Conservation (phyloP, 2,797 vertebrate genomes). For the Anguilla megastoma region DNA sequence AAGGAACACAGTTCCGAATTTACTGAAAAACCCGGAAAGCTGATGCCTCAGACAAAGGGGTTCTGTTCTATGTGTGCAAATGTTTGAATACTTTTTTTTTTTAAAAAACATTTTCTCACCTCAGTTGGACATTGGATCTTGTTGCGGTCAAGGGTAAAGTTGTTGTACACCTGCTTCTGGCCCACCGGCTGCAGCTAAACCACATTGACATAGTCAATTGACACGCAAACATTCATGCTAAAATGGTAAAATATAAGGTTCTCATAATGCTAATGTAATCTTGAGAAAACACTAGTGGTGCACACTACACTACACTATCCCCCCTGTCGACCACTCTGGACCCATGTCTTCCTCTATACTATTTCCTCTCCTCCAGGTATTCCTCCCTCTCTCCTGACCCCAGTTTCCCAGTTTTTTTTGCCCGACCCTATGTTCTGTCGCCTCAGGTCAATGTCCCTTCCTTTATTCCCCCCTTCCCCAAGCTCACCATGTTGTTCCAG, state of each 20-base stretch:
- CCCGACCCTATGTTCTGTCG: not conserved
- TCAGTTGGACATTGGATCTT: slow-evolving; percentile 84
- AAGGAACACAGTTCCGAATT: not conserved
- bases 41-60: slow-evolving; percentile 1
- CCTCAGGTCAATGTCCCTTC: not conserved
- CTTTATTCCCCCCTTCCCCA: not conserved
- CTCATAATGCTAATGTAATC: slow-evolving; percentile 28
- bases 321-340: not conserved
- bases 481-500: slow-evolving; percentile 92
- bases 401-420: too few relatives aligned
- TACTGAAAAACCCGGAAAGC: not conserved
- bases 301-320: not conserved
- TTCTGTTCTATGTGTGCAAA: not conserved
- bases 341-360: not conserved
- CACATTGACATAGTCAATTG: slow-evolving; percentile 32
- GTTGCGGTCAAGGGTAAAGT: slow-evolving; percentile 80
- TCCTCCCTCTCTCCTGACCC: slow-evolving; percentile 11
- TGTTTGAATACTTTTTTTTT: not conserved
- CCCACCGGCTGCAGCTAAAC: slow-evolving; percentile 84
- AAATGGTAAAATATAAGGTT: not conserved
- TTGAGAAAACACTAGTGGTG: not conserved
- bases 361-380: not conserved
- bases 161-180: slow-evolving; percentile 80
- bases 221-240: slow-evolving; percentile 33
- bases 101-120: slow-evolving; percentile 51